Evolutionary conservation across 2,113 vertebrate genomes (phyloP).

Genomic region (Excalfactoria chinensis): DNA sequence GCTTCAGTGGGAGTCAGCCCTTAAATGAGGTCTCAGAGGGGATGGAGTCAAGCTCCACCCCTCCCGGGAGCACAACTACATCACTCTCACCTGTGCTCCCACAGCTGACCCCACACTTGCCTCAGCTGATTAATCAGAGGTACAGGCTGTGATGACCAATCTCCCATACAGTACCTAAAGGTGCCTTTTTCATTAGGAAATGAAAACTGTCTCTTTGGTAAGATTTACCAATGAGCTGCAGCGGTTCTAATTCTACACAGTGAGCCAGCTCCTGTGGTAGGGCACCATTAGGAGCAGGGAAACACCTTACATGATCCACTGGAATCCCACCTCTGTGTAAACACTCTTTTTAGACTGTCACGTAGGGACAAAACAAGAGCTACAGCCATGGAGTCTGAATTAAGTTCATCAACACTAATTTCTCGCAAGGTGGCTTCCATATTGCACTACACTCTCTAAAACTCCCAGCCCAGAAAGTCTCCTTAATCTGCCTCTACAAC

Average conservation of each 20-base stretch:
- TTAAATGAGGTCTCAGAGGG: too few species aligned
- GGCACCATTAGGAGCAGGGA: background rate
- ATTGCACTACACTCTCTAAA: constrained; percentile 26
- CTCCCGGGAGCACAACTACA: too few species aligned
- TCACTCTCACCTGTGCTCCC: too few species aligned
- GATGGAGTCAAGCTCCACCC: too few species aligned
- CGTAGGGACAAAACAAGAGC: background rate
- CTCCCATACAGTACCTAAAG: too few species aligned
- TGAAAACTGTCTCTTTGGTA: background rate
- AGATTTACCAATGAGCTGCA: background rate
- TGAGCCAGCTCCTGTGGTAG: background rate
- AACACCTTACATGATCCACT: background rate
- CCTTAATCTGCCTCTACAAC: background rate
- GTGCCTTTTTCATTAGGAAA: too few species aligned
- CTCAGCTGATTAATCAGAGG: too few species aligned
- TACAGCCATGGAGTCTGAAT: background rate
- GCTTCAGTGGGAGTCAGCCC: too few species aligned
- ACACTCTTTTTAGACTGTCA: background rate
- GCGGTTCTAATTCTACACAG: background rate
- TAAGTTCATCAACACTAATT: background rate
- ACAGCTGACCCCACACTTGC: too few species aligned
- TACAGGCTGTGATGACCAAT: too few species aligned
- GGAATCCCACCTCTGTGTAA: background rate
- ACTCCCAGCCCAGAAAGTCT: background rate
- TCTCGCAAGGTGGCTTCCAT: background rate